These are phyloP conservation scores for Heterotis niloticus DNA, from an alignment of 2,113 vertebrate genomes.

Conservation along the genomic window DNA sequence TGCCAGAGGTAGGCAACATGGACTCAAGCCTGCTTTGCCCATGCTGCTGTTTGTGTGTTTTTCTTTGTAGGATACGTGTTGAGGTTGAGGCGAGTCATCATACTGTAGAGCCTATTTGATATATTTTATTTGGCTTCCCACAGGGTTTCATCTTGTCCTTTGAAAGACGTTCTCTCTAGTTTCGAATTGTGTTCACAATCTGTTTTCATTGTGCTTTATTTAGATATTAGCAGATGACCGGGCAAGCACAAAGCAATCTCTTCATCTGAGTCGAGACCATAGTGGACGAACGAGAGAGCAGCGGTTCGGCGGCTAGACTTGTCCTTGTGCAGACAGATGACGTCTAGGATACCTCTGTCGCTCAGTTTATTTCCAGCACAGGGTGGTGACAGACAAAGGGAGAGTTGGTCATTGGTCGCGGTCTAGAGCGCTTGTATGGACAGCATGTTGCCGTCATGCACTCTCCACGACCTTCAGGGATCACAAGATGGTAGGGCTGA, in stretches of 20 bases:
- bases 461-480: no score
- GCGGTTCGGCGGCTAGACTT: not conserved
- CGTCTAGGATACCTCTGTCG: not conserved
- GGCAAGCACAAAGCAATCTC: not conserved
- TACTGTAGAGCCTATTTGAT: not conserved
- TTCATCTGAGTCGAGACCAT: constrained; percentile 3
- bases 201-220: not conserved
- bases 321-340: not conserved
- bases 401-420: no score
- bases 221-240: not conserved
- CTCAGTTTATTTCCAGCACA: not conserved
- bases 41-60: no score
- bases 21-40: not conserved
- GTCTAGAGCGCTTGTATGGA: no score
- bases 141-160: not conserved
- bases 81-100: no score
- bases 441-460: no score
- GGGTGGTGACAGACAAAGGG: not conserved
- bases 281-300: not conserved
- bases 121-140: not conserved
- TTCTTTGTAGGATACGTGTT: no score
- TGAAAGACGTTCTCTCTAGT: not conserved
- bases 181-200: not conserved
- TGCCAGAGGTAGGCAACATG: not conserved
- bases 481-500: no score